Percentiles rank a stretch among this genome's conserved stretches.
phyloP scores from a whole-genome alignment of 53 echinoderm and acorn worm genomes.

The Stichopus horrens region DNA sequence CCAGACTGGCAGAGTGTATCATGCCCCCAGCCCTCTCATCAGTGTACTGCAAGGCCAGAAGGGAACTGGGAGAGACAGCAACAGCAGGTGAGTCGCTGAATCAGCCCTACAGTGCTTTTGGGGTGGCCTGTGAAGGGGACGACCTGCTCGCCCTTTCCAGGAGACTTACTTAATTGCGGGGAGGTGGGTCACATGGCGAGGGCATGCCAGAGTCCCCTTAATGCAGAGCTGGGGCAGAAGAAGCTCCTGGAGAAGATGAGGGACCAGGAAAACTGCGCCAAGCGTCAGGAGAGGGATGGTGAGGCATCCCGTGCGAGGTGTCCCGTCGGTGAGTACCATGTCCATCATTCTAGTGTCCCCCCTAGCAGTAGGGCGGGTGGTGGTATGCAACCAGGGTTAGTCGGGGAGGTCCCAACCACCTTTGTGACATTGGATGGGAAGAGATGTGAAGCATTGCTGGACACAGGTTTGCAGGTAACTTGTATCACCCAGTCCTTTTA shows the following conservation, averaged over 20 bases:
- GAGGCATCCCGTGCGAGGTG: too few relatives aligned
- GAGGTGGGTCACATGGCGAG: conserved; percentile 48
- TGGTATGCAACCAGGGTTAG: neutral
- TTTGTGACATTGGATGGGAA: conserved; percentile 16
- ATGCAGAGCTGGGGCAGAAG: conserved; percentile 48
- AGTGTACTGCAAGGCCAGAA: conserved; percentile 19
- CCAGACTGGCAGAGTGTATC: conserved; percentile 40
- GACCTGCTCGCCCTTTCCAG: conserved; percentile 51
- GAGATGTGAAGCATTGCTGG: conserved; percentile 22
- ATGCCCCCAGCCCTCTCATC: conserved; percentile 55
- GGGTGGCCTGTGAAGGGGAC: conserved; percentile 53
- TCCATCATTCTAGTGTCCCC: neutral
- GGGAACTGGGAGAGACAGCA: conserved; percentile 8
- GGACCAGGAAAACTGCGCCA: conserved; percentile 48
- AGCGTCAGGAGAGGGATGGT: conserved; percentile 49
- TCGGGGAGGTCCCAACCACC: conserved; percentile 1
- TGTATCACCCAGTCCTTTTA: conserved; percentile 52
- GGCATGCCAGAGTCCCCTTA: conserved; percentile 20
- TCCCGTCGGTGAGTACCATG: neutral
- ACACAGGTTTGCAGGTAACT: conserved; percentile 55
- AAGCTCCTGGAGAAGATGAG: conserved; percentile 29
- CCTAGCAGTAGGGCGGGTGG: neutral
- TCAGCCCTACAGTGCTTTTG: conserved; percentile 41
- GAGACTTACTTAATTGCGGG: conserved; percentile 59
- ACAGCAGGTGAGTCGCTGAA: conserved; percentile 40